phyloP scores from a whole-genome alignment of 64 coral and sea anemone species.

The Porites australiensis region DNA sequence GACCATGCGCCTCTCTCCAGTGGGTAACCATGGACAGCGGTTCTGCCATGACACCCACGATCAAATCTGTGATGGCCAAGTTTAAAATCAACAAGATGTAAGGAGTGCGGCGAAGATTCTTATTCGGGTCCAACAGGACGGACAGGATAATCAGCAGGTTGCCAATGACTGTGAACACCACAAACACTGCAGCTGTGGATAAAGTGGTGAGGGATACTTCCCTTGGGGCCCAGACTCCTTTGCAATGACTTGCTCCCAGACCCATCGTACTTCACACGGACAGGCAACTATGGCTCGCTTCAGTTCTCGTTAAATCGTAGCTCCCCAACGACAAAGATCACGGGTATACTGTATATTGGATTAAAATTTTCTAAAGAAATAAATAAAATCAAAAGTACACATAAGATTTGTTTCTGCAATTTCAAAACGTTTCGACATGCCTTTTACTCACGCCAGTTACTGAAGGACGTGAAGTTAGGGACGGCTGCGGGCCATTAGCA shows the following conservation, averaged over 20 bases:
- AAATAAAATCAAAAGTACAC: too few relatives aligned
- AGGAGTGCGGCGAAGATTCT: constrained; percentile 73
- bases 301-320: too few relatives aligned
- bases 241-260: constrained; percentile 58
- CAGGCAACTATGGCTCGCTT: not conserved
- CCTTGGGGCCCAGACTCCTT: constrained; percentile 59
- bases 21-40: constrained; percentile 88
- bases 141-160: constrained; percentile 86
- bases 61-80: constrained; percentile 82
- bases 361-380: too few relatives aligned
- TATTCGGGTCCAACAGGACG: constrained; percentile 67
- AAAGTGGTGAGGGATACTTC: constrained; percentile 83
- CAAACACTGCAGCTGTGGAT: constrained; percentile 61
- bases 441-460: too few relatives aligned
- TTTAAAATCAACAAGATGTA: constrained; percentile 75
- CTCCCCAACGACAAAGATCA: too few relatives aligned
- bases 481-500: too few relatives aligned
- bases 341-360: too few relatives aligned
- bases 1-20: constrained; percentile 44
- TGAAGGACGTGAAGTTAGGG: too few relatives aligned
- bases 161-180: constrained; percentile 72
- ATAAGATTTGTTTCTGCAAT: too few relatives aligned
- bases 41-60: constrained; percentile 70
- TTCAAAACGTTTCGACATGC: too few relatives aligned
- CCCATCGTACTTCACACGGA: not conserved